phyloP scores from a whole-genome alignment of 2,888 invertebrate species.

The Sphaerophoria rueppellii region DNA sequence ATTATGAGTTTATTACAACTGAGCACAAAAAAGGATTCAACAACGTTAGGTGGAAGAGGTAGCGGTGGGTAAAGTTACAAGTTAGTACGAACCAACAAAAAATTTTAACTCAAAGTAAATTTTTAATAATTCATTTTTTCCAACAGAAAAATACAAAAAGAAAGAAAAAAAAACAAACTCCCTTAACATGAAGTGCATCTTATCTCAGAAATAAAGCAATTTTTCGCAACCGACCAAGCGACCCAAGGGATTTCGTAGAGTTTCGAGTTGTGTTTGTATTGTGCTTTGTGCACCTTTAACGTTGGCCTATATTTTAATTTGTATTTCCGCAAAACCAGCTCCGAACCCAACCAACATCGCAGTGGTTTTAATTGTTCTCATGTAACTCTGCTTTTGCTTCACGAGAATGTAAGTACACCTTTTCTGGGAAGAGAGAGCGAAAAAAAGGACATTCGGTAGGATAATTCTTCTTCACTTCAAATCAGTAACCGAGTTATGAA shows the following conservation, averaged over 20 bases:
- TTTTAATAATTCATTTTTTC: slow-evolving; percentile 18
- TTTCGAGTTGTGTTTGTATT: neutral
- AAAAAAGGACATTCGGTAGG: neutral
- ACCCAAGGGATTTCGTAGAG: neutral
- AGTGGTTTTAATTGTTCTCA: slow-evolving; percentile 29
- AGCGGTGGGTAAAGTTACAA: neutral
- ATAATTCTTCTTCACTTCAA: neutral
- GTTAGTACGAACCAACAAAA: slow-evolving; percentile 30
- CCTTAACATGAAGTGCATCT: slow-evolving; percentile 26
- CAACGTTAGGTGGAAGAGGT: neutral
- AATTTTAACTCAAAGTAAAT: slow-evolving; percentile 21
- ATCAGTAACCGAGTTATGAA: neutral
- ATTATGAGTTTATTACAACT: slow-evolving; percentile 69
- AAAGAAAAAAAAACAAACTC: neutral
- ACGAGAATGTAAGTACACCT: neutral
- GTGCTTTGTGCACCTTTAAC: neutral
- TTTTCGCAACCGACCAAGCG: neutral
- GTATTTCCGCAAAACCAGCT: neutral
- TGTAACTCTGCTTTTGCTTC: neutral
- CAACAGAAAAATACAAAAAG: neutral
- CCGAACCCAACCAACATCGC: neutral
- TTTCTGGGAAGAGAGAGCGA: neutral
- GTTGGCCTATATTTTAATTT: slow-evolving; percentile 14
- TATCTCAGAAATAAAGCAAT: slow-evolving; percentile 19
- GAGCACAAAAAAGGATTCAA: slow-evolving; percentile 61